A percentile compares a stretch with the other conserved stretches of the same genome.
These are phyloP conservation scores for Sebastolobus altivelis DNA, from an alignment of 2,797 vertebrate species.

Conservation along the genomic window DNA sequence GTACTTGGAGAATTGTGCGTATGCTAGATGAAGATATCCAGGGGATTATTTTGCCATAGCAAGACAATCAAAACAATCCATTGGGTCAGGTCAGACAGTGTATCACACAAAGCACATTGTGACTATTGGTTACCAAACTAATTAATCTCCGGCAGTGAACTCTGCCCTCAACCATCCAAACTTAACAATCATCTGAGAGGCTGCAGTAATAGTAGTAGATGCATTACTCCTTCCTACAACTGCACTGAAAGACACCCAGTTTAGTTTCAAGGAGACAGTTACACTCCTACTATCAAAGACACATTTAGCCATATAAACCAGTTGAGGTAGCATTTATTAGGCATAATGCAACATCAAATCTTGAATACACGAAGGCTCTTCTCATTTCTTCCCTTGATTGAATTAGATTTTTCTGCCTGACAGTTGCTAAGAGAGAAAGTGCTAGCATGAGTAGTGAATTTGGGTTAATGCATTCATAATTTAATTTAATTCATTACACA, in stretches of 20 bases:
- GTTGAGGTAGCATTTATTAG: not conserved
- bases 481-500: too few species aligned
- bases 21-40: conserved; percentile 13
- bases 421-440: too few species aligned
- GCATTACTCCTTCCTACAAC: not conserved
- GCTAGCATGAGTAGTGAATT: too few species aligned
- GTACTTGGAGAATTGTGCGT: not conserved
- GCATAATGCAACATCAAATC: not conserved
- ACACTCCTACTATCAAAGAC: not conserved
- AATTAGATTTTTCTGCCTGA: too few species aligned
- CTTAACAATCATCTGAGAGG: conserved; percentile 6
- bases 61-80: conserved; percentile 28
- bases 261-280: too few species aligned
- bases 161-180: conserved; percentile 14
- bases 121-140: conserved; percentile 29
- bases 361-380: not conserved
- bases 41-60: conserved; percentile 19
- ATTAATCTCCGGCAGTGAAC: conserved; percentile 41
- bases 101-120: conserved; percentile 28
- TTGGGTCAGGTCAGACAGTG: conserved; percentile 31
- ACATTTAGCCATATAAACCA: not conserved
- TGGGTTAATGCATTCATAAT: too few species aligned
- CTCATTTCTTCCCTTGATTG: too few species aligned
- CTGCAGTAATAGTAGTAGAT: not conserved
- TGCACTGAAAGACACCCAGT: not conserved